These are phyloP conservation scores for Myocastor coypus DNA, from an alignment of 2,113 vertebrate genomes.

Conservation along the genomic window DNA sequence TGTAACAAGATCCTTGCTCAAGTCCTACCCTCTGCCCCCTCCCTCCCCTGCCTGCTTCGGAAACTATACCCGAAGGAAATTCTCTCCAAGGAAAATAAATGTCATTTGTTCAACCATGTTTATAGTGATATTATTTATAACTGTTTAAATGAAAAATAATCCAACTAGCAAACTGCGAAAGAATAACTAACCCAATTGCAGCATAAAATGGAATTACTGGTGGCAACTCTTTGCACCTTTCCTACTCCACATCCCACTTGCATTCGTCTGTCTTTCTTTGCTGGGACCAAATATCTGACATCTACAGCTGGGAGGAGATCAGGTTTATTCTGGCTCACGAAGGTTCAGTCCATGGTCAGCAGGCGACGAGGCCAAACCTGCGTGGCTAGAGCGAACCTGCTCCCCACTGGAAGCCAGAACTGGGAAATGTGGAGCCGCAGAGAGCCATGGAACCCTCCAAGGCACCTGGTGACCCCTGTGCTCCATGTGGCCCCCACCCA, in stretches of 20 bases:
- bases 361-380: background rate
- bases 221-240: background rate
- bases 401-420: background rate
- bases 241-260: background rate
- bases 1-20: slow-evolving; percentile 31
- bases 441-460: background rate
- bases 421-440: background rate
- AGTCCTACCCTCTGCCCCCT: slow-evolving; percentile 47
- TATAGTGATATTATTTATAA: background rate
- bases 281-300: background rate
- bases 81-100: slow-evolving; percentile 52
- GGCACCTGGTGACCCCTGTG: background rate
- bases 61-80: slow-evolving; percentile 6
- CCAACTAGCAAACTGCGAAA: background rate
- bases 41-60: background rate
- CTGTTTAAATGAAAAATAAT: background rate
- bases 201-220: background rate
- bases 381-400: background rate
- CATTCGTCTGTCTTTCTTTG: background rate
- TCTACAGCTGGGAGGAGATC: background rate
- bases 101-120: background rate
- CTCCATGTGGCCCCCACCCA: background rate
- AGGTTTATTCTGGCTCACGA: background rate
- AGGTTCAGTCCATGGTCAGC: background rate
- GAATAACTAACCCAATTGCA: background rate